Evolutionary conservation across 2,113 vertebrate genomes (phyloP), one percentile per base, ranked within the genome.

Genomic region (Acrocephalus kingi): DNA sequence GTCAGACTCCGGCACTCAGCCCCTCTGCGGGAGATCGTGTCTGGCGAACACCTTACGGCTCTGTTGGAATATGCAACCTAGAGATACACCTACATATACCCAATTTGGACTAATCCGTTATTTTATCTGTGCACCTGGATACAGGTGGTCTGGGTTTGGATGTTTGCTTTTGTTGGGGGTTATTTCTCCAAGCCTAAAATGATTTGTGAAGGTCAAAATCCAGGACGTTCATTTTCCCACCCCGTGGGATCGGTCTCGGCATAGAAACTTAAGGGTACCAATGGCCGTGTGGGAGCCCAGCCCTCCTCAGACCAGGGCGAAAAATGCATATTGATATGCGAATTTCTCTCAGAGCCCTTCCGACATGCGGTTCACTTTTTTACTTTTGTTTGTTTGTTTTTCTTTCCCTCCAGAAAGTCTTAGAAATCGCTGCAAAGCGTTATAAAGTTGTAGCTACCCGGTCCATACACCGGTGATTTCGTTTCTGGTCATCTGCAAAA

Each of bases 401-500:
- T 20, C 18, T 15, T 27, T 33, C 19, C 10, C 22, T 10, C 11
- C n/a, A 30, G 16, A 80, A 95, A 86, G 33, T 80, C 43, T 63
- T 33, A 63, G 55, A 18, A 54, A 67, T 19, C 25, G 45, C 69
- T 61, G 41, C 15, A 59, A 55, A 73, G 22, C 43, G 4, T 58
- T 71, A 33, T 67, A 27, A 91, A 88, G 76, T 87, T 92, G 39
- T 63, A 56, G 82, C 33, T 68, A 16, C 56, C 19, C 31, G 4
- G 51, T 86, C 68, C 73, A 22, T 25, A 46, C 79, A 45, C 64
- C 27, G 79, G 18, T 93, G 48, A 86, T 90, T 96, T 94, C 85
- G 73, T 92, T 96, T 84, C 90, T 71, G 76, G 79, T 93, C 88
- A 84, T 95, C 93, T 81, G 68, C 73, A 93, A 92, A 95, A 93